Conservation (phyloP, 2,113 vertebrate species). For the Hippolais icterina region DNA sequence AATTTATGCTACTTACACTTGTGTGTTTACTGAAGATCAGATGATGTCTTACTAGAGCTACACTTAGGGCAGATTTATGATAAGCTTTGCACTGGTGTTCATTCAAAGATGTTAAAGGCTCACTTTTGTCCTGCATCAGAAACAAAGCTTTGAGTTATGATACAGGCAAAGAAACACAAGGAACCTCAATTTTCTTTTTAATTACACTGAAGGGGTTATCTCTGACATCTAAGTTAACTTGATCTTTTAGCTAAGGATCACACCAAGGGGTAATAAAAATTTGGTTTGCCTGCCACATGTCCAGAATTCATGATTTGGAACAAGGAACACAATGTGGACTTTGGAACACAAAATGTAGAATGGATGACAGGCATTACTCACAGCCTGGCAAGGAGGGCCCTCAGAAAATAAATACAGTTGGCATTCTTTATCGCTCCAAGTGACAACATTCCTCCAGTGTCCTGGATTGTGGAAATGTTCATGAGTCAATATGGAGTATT, state of each 20-base stretch:
- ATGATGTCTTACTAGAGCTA: background rate
- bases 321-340: conserved; percentile 30
- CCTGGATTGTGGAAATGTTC: conserved; percentile 8
- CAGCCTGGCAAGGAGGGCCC: conserved; percentile 2
- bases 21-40: background rate
- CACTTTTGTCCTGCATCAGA: background rate
- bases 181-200: background rate
- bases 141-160: background rate
- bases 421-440: conserved; percentile 51
- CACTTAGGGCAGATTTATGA: background rate
- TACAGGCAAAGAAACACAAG: background rate
- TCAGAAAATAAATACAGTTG: conserved; percentile 62
- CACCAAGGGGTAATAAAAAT: conserved; percentile 8
- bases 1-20: background rate
- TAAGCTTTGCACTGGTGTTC: background rate
- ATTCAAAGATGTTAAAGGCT: background rate
- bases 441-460: conserved; percentile 14
- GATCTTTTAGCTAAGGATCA: conserved; percentile 32
- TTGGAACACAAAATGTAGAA: conserved; percentile 59
- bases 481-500: conserved; percentile 33
- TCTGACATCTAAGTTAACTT: conserved; percentile 35
- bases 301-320: conserved; percentile 57
- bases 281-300: background rate
- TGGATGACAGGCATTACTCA: background rate
- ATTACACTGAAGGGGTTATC: background rate